Base-by-base conservation (phyloP, 2,888 invertebrate species). In the Ophion ellenae region DNA sequence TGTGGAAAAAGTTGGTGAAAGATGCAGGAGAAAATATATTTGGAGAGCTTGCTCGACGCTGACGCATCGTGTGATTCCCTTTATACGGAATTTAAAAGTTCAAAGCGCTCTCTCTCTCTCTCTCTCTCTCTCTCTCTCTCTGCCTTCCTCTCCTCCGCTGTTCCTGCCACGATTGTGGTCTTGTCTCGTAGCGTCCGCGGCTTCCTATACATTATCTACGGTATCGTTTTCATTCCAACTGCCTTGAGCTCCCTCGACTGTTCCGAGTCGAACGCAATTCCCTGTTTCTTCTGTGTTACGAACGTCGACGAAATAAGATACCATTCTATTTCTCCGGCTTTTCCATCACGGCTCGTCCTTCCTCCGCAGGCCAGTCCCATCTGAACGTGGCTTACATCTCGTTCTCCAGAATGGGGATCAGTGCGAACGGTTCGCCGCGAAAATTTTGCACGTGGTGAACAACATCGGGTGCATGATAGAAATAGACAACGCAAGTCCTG, bases 251-350 rank as follows among this genome's bases (percentile, higher is more conserved):
- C 64, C 53, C 70, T 76, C 78, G 47, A 66, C 78, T 74, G 77
- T 71, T 77, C 64, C 32, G 69, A 73, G 69, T 64, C 40, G 70
- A 82, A 75, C 69, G 78, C 78, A 85, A 85, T 85, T 82, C 74
- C 47, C 70, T 66, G 17, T 82, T 82, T 85, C 78, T 45, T 82
- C 66, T 78, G 74, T 71, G 61, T 63, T 73, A 73, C 57, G 40
- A 47, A 47, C 47, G 32, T 53, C 69, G 63, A 66, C 57, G 75
- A 78, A 85, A 82, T 82, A 78, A 85, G 59, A 82, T 70, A 63
- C 75, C 81, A 77, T 71, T 67, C 47, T 24, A 14, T 53, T 64
- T 71, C 63, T 64, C 59, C 20, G 53, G 63, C 64, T 71, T 79
- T 79, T 82, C 70, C 75, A 82, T 85, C 74, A 85, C 64, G 47